Percentiles rank a stretch among this genome's conserved stretches.
These are phyloP conservation scores for Oeneis ivallda DNA, from an alignment of 2,888 invertebrate genomes.

Conservation along the genomic window DNA sequence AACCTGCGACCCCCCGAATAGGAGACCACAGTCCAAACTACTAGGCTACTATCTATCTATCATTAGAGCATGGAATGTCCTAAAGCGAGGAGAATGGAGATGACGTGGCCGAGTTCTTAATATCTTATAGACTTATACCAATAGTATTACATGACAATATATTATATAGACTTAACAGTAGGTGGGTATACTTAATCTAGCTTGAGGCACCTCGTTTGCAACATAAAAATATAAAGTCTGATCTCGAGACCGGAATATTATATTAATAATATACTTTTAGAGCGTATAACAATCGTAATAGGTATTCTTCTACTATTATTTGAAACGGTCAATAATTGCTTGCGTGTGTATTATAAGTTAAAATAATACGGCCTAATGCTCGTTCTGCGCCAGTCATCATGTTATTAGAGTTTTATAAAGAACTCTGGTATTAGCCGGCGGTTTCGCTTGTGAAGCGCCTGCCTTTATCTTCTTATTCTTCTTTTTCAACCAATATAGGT, in stretches of 20 bases:
- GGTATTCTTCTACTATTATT: slow-evolving; percentile 65
- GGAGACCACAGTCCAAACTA: no score
- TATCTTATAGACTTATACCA: no score
- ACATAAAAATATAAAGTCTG: slow-evolving; percentile 1
- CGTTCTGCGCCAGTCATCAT: slow-evolving; percentile 56
- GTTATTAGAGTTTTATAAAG: slow-evolving; percentile 62
- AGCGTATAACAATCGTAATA: slow-evolving; percentile 55
- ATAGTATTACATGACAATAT: no score
- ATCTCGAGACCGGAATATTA: slow-evolving; percentile 22
- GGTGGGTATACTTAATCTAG: background rate
- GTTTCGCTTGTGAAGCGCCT: slow-evolving; percentile 26
- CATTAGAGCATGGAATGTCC: no score
- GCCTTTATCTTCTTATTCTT: no score
- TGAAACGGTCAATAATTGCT: slow-evolving; percentile 64
- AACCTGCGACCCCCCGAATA: no score
- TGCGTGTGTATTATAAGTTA: slow-evolving; percentile 47
- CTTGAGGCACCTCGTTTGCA: background rate
- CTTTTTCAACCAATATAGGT: no score
- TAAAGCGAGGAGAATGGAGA: no score
- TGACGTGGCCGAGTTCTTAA: no score
- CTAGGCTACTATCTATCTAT: no score
- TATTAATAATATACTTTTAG: slow-evolving; percentile 34
- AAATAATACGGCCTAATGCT: slow-evolving; percentile 53
- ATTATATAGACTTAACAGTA: no score
- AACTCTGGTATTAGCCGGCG: slow-evolving; percentile 45